Base-by-base conservation (phyloP, 2,888 invertebrate species). In the Idaea dimidiata region DNA sequence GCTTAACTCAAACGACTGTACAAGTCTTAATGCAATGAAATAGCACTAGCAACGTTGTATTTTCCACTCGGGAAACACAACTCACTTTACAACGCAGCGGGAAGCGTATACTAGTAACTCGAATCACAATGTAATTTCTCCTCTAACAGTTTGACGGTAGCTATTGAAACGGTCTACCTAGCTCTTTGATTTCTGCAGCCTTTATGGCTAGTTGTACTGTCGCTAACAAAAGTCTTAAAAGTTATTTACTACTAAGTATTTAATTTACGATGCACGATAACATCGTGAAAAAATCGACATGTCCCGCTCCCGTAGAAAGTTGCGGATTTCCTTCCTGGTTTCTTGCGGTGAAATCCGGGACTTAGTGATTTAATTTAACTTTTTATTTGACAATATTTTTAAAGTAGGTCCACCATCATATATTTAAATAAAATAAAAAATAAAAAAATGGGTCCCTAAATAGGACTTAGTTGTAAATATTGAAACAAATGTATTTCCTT, bases 181-280 rank as follows among this genome's bases (percentile, higher is more conserved):
- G 60, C 66, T 66, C 68, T 72, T 71, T 72, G 72, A 72, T 71
- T 70, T 68, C 64, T 66, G 61, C 60, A 60, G 63, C 62, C 62
- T 64, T 60, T 64, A 63, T 60, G 61, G 59, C 56, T 18, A 53
- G 55, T 58, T 32, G 67, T 69, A 70, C 67, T 62, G 65, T 62
- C 61, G 32, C 17, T 24, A 16, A 33, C 54, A 59, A 16, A 59
- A 43, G 43, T 43, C 55, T 18, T 17, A 17, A 56, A 54, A 16
- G n/a, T n/a, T 53, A n/a, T 53, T 16, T 4, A 53, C 6, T 53
- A 53, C n/a, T 53, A 4, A n/a, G n/a, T n/a, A n/a, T n/a, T n/a
- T n/a, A n/a, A n/a, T n/a, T n/a, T n/a, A n/a, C n/a, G n/a, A n/a
- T n/a, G n/a, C n/a, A n/a, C n/a, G 14, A 16, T 2, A 53, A 16